A percentile compares a stretch with the other conserved stretches of the same genome.
phyloP scores from a whole-genome alignment of 2,888 invertebrate species.

The Nymphalis urticae region DNA sequence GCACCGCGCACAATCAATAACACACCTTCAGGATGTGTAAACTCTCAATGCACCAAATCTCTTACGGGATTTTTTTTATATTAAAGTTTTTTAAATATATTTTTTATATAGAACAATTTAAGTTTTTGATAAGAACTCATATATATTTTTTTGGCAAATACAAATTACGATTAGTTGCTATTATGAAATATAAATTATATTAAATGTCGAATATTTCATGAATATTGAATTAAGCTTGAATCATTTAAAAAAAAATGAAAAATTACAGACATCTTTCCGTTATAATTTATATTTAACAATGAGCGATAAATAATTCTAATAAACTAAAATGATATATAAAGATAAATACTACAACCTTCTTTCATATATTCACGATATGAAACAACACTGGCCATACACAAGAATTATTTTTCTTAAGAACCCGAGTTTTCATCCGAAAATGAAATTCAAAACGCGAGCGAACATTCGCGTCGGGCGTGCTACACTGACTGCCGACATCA shows the following conservation, averaged over 20 bases:
- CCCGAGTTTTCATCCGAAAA: constrained; percentile 44
- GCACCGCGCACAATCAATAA: constrained; percentile 63
- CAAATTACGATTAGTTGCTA: too few species aligned
- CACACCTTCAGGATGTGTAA: constrained; percentile 52
- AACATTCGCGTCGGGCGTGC: constrained; percentile 59
- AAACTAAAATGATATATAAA: constrained; percentile 5
- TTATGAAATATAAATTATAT: too few species aligned
- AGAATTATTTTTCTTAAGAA: constrained; percentile 32
- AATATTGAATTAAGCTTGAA: too few species aligned
- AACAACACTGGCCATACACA: constrained; percentile 39
- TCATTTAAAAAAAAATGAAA: too few species aligned
- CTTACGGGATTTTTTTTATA: constrained; percentile 11
- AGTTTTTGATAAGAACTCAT: too few species aligned
- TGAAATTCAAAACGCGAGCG: constrained; percentile 53
- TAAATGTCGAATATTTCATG: too few species aligned
- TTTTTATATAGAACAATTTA: too few species aligned
- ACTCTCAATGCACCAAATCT: constrained; percentile 47
- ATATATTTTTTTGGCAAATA: too few species aligned
- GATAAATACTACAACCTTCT: constrained; percentile 35
- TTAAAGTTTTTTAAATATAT: not conserved
- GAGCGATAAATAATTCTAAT: not conserved
- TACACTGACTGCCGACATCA: constrained; percentile 64
- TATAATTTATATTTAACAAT: not conserved
- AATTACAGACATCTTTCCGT: too few species aligned
- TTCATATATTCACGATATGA: constrained; percentile 27